phyloP scores from a whole-genome alignment of 2,888 invertebrate species.

The Noctua pronuba region DNA sequence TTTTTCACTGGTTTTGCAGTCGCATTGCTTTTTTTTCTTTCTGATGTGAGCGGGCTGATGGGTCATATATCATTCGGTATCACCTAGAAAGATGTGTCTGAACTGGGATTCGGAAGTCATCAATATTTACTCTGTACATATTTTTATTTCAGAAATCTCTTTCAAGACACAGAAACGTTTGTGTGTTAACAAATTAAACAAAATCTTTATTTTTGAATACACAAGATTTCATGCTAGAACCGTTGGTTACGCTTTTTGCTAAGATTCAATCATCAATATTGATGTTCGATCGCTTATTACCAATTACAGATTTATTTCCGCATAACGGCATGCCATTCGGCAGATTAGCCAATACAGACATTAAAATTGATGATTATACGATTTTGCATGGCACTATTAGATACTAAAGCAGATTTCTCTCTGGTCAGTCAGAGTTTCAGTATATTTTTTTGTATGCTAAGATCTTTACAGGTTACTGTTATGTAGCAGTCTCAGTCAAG shows the following conservation, averaged over 20 bases:
- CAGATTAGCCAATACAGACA: slow-evolving; percentile 2
- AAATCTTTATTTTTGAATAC: neutral
- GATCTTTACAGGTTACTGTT: neutral
- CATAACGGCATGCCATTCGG: slow-evolving; percentile 6
- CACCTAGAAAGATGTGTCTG: neutral
- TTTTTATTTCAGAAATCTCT: neutral
- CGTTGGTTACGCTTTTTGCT: slow-evolving; percentile 27
- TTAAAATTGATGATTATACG: slow-evolving; percentile 9
- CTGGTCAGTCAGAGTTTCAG: neutral
- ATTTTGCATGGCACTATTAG: slow-evolving; percentile 3
- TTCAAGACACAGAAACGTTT: neutral
- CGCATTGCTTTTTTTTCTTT: neutral
- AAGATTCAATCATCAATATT: slow-evolving; percentile 1
- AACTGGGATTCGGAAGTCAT: neutral
- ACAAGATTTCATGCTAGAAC: slow-evolving; percentile 11
- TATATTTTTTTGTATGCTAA: neutral
- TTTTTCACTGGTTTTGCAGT: slow-evolving; percentile 3
- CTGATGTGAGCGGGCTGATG: neutral
- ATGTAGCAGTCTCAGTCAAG: neutral
- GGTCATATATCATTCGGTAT: neutral
- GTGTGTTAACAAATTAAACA: neutral
- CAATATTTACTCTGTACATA: neutral
- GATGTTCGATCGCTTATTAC: slow-evolving; percentile 8
- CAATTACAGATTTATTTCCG: slow-evolving; percentile 34
- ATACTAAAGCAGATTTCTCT: neutral